Evolutionary conservation across 2,113 vertebrate species (phyloP).

Genomic region (Rhinolophus ferrumequinum): DNA sequence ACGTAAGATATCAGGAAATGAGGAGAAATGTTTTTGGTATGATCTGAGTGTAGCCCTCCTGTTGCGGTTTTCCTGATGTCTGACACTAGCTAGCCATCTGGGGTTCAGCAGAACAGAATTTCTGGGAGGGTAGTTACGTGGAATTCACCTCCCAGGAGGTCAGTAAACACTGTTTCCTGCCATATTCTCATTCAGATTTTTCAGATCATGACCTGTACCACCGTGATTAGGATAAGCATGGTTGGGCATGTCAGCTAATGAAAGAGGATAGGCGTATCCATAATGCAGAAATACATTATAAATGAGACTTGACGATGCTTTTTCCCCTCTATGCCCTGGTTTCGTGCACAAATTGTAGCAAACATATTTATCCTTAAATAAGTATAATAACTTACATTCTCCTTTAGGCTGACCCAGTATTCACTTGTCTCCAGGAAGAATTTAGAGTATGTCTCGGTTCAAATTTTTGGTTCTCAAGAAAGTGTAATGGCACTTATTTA

Average conservation of each 20-base stretch:
- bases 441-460: neutral
- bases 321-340: neutral
- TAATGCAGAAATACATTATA: neutral
- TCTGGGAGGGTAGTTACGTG: neutral
- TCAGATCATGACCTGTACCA: neutral
- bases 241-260: neutral
- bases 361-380: neutral
- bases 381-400: neutral
- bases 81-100: neutral
- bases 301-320: neutral
- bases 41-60: neutral
- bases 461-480: slow-evolving; percentile 3
- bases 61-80: neutral
- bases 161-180: neutral
- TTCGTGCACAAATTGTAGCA: neutral
- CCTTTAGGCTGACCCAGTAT: neutral
- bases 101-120: neutral
- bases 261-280: neutral
- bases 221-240: neutral
- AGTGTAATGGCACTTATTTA: neutral
- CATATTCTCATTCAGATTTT: slow-evolving; percentile 3
- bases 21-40: neutral
- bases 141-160: neutral
- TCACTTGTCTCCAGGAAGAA: neutral
- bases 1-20: neutral